Conservation (phyloP, 2,888 invertebrate species). For the Cephus pygmeus region DNA sequence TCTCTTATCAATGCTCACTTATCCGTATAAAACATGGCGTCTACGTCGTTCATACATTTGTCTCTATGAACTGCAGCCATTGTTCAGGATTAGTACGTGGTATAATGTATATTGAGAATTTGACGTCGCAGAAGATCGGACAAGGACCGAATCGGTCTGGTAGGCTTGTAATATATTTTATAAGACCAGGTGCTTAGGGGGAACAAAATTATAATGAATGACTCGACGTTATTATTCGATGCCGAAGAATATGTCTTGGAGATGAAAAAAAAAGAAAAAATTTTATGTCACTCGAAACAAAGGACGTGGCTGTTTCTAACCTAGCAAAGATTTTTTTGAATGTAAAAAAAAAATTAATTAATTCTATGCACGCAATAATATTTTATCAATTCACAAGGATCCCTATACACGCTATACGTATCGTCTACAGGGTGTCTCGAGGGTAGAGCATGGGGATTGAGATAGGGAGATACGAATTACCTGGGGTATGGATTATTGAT, state of each 20-base stretch:
- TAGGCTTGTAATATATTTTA: not conserved
- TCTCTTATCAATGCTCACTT: not conserved
- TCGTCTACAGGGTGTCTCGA: not conserved
- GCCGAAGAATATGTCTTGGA: not conserved
- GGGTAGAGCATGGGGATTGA: not conserved
- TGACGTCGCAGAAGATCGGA: not conserved
- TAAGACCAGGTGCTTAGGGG: not conserved
- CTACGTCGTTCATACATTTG: not conserved
- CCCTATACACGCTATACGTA: not conserved
- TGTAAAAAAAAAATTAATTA: not conserved
- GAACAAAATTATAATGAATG: constrained; percentile 3
- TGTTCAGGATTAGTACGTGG: not conserved
- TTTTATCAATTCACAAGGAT: not conserved
- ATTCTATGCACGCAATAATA: not conserved
- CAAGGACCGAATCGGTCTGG: not conserved
- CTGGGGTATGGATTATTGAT: not conserved
- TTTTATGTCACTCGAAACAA: not conserved
- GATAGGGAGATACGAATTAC: not conserved
- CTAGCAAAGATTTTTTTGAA: not conserved
- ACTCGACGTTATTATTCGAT: not conserved
- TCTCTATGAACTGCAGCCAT: not conserved
- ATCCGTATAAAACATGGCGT: not conserved
- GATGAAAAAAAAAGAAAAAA: not conserved
- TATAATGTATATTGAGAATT: not conserved
- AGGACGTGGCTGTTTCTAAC: not conserved